Percentiles rank a stretch among this genome's conserved stretches.
phyloP scores from a whole-genome alignment of 1,140 invertebrate species.

The Heliconius nattereri region DNA sequence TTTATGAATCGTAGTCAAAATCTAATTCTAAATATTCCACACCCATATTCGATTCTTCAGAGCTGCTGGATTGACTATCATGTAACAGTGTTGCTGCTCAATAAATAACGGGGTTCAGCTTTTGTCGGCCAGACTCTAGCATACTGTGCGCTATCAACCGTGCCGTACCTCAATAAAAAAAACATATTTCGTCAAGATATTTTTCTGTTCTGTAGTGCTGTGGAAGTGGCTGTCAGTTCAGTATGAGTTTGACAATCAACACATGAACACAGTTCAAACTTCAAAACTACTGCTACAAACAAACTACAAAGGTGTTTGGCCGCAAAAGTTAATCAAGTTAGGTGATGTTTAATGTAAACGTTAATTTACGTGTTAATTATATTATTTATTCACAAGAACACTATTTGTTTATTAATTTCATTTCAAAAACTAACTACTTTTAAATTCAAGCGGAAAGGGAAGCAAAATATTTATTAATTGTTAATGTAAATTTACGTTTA shows the following conservation, averaged over 20 bases:
- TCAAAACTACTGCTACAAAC: slow-evolving; percentile 4
- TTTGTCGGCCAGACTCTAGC: too few relatives aligned
- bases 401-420: neutral
- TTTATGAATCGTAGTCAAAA: too few relatives aligned
- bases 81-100: too few relatives aligned
- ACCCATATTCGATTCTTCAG: too few relatives aligned
- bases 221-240: neutral
- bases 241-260: neutral
- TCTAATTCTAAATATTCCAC: too few relatives aligned
- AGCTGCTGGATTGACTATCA: too few relatives aligned
- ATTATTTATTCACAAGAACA: neutral
- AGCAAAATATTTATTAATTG: neutral
- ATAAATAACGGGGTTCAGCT: too few relatives aligned
- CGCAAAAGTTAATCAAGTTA: slow-evolving; percentile 17
- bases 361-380: neutral
- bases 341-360: slow-evolving; percentile 1
- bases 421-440: neutral
- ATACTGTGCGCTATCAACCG: too few relatives aligned
- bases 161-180: too few relatives aligned
- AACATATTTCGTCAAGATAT: too few relatives aligned
- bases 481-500: neutral
- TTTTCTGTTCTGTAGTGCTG: neutral
- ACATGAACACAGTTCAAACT: neutral
- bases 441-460: neutral
- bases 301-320: neutral